Evolutionary conservation across 2,797 vertebrate genomes (phyloP).

Genomic region (Argyrosomus regius): DNA sequence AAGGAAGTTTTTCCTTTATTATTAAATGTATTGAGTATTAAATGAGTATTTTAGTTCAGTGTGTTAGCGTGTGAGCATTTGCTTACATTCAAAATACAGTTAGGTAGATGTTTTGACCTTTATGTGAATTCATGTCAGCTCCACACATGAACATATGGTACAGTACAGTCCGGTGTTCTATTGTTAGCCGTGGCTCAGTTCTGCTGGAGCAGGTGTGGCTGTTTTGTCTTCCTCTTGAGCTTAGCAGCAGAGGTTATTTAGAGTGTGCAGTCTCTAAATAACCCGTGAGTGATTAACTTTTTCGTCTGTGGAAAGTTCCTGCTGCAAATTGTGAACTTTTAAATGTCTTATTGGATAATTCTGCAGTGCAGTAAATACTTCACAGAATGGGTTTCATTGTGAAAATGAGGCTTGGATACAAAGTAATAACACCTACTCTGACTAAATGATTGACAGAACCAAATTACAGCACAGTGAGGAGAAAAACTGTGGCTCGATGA

Average conservation of each 20-base stretch:
- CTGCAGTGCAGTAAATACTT: neutral
- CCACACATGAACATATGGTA: neutral
- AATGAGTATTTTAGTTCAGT: neutral
- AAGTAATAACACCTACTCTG: neutral
- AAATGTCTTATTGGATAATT: constrained; percentile 1
- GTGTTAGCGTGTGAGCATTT: neutral
- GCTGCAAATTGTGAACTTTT: neutral
- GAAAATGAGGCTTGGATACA: neutral
- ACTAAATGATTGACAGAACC: constrained; percentile 5
- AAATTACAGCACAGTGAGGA: constrained; percentile 16
- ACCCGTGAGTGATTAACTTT: neutral
- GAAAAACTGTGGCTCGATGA: neutral
- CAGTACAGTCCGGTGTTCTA: neutral
- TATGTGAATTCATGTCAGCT: neutral
- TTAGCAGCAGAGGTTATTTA: neutral
- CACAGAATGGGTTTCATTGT: neutral
- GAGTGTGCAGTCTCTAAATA: neutral
- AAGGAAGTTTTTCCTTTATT: too few species aligned
- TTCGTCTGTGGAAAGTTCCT: neutral
- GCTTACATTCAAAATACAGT: neutral
- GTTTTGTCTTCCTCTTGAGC: neutral
- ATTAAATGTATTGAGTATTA: neutral
- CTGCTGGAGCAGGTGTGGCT: neutral
- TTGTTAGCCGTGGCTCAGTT: neutral
- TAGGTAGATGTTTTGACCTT: neutral